Evolutionary conservation across 1,140 invertebrate genomes (phyloP), one percentile per base, ranked within the genome.

Genomic region (Cylas formicarius): DNA sequence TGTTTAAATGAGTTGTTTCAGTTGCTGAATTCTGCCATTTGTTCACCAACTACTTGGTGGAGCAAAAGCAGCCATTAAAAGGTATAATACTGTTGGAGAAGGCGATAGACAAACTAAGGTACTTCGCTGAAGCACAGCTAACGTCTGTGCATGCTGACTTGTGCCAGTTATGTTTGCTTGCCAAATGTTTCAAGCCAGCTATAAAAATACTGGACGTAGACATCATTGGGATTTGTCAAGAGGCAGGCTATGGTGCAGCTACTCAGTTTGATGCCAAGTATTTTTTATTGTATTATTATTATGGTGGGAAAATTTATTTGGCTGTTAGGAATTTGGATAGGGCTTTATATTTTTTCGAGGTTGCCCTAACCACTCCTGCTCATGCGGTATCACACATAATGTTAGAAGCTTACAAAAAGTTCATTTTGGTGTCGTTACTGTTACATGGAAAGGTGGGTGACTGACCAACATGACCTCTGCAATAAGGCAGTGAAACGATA

Each of bases 351-450:
- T 95, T 92, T 65, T 94, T 91, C 70, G 92, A 97, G 80, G 88
- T 94, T 29, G 90, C 84, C 47, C 80, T 96, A 31, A 93, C 90
- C 8, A 92, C 90, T 13, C 91, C 92, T 1, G 86, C 90, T 38
- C 80, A 88, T 67, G 90, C 90, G 20, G 86, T 97, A 14, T 95
- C 91, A 48, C 88, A 95, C 62, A 92, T 97, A 47, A 95, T 97
- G 90, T 68, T 97, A 17, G 93, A 97, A 71, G 82, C 91, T 8
- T 97, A 96, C 60, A 97, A 97, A 70, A 97, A 97, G 67, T 96
- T 88, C 61, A 86, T 95, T 55, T 71, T 97, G 32, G 81, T 97
- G 19, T 90, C 89, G 20, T 72, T 96, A 17, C 90, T 97, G 59
- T 68, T 92, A 32, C 80, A 92, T 72, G 92, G 92, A 59, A 94